Evolutionary conservation across 2,888 invertebrate species (phyloP), one percentile per base, ranked within the genome.

Genomic region (Watsonalla binaria): DNA sequence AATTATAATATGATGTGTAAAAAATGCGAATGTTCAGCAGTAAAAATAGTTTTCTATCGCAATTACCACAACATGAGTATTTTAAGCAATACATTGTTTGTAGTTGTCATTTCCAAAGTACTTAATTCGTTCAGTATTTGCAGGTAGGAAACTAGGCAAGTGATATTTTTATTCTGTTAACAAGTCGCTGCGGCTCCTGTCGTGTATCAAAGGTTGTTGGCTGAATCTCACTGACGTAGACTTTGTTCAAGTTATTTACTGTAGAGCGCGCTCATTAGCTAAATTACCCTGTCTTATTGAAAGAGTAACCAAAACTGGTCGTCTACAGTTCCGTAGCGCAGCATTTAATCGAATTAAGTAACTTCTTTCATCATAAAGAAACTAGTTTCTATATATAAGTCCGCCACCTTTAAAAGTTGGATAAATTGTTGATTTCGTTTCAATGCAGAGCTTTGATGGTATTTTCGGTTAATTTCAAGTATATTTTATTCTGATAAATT

Each of bases 221-320:
- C 71, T 66, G 79, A 77, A 79, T 82, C 78, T 79, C 74, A 78
- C 78, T 80, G 78, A 78, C 80, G 76, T 71, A 80, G 82, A 84
- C 80, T 86, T 86, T 82, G 83, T 84, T 81, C 75, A 76, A 82
- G 72, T 82, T 87, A 86, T 87, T 88, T 84, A 82, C 82, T 86
- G 81, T 80, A 74, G 74, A 84, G 80, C 73, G 76, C 74, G 79
- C 84, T 87, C 88, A 86, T 89, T 88, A 88, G 81, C 84, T 82
- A 85, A 88, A 86, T 85, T 82, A 84, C 85, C 81, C 80, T 81
- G 74, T 70, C 76, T 81, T 84, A 84, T 86, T 85, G 77, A 82
- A 84, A 82, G 73, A 78, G 80, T 78, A 78, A 80, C 80, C 78
- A 81, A 81, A 82, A 74, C 74, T 70, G 65, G 63, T 68, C 69